Evolutionary conservation across 2,797 vertebrate species (phyloP).

Genomic region (Meriones psammophilus): DNA sequence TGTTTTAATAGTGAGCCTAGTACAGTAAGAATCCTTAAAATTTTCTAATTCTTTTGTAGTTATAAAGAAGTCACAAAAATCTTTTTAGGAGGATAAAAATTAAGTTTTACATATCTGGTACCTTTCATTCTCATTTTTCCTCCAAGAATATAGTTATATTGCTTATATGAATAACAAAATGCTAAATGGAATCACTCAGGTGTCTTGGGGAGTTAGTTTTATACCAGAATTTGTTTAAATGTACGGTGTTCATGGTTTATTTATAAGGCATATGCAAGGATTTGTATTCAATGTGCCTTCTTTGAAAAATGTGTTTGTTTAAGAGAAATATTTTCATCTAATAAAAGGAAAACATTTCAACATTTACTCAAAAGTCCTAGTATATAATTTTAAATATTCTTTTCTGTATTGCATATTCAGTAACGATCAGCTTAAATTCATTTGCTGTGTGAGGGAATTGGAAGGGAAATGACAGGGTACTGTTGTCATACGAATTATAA

Average conservation of each 20-base stretch:
- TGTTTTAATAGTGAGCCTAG: neutral
- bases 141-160: neutral
- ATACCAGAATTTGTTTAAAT: neutral
- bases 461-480: neutral
- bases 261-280: neutral
- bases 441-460: neutral
- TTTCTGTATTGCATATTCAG: neutral
- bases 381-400: slow-evolving; percentile 19
- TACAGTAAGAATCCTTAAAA: neutral
- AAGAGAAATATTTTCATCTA: slow-evolving; percentile 32
- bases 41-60: slow-evolving; percentile 19
- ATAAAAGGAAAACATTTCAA: neutral
- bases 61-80: neutral
- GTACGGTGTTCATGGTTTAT: neutral
- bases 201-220: slow-evolving; percentile 27
- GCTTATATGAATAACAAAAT: neutral
- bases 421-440: neutral
- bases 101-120: slow-evolving; percentile 1
- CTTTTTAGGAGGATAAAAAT: neutral
- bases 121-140: neutral
- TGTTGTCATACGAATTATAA: neutral
- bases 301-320: slow-evolving; percentile 22
- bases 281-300: slow-evolving; percentile 28
- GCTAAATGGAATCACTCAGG: neutral
- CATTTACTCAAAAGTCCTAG: slow-evolving; percentile 19